Base-by-base conservation (phyloP, 1,140 invertebrate species). In the Nephila pilipes region DNA sequence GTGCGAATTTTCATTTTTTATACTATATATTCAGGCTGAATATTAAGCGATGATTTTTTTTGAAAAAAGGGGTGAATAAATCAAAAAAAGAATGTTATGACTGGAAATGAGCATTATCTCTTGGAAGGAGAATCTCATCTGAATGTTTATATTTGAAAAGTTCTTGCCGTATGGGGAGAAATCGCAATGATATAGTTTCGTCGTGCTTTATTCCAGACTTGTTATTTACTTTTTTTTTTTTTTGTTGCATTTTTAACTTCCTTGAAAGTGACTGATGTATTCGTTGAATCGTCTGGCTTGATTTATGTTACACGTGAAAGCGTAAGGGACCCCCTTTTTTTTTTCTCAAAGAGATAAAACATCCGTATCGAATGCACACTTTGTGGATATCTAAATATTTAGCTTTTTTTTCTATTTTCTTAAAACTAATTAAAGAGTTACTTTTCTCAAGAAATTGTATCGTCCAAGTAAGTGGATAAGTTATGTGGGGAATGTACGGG, bases 141-240 rank as follows among this genome's bases (percentile, higher is more conserved):
- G 29, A 75, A 32, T 75, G 32, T 75, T 75, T 75, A 75, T 75
- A 75, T 75, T 75, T 29, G 16, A 75, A 75, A 75, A 12, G 32
- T 75, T 75, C 29, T 36, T 32, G 6, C 18, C n/a, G 12, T 65
- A 36, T 36, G 20, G 36, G 36, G 4, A 32, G 32, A 32, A 36
- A 75, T 29, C 14, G 29, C 69, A 75, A 29, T 75, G 69, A 75
- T 75, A 29, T 32, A 29, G 12, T 75, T 32, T 29, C 65, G 14
- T 10, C 25, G 29, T 75, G 36, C 29, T 14, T 29, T 75, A 32
- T 75, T 32, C 29, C 29, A 75, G 12, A 25, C 32, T 36, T 4
- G 69, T 75, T 75, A 32, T 75, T 75, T 75, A 75, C 36, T 75
- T 75, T 16, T 18, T 25, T 25, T 65, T n/a, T 75, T 75, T 18